A percentile compares a stretch with the other conserved stretches of the same genome.
Conservation (phyloP, 1,140 invertebrate genomes). For the Zaprionus gabonicus region DNA sequence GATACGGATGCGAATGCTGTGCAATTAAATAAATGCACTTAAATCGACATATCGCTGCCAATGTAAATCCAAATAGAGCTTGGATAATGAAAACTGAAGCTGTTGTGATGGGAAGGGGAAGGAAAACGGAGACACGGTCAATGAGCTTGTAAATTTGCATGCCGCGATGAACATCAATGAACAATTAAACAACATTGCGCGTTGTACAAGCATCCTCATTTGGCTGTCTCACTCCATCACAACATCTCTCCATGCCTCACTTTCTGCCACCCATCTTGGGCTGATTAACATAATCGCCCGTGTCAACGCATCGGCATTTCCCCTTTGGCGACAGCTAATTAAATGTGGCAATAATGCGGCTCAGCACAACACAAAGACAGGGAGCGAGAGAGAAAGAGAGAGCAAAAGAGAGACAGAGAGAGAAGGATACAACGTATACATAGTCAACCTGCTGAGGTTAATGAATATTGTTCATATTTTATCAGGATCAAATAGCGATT, state of each 20-base stretch:
- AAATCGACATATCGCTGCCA: conserved; percentile 58
- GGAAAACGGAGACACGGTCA: conserved; percentile 2
- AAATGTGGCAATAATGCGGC: conserved; percentile 61
- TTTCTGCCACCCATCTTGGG: conserved; percentile 23
- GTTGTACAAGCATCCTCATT: conserved; percentile 22
- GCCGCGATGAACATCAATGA: conserved; percentile 68
- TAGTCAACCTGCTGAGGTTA: conserved; percentile 5
- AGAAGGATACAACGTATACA: neutral
- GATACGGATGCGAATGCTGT: conserved; percentile 63
- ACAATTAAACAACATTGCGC: conserved; percentile 71
- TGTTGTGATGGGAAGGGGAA: neutral
- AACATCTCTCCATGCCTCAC: neutral
- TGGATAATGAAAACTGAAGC: neutral
- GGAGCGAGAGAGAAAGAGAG: neutral
- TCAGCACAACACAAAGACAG: conserved; percentile 8
- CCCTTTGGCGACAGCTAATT: conserved; percentile 64
- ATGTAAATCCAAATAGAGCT: conserved; percentile 46
- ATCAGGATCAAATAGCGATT: conserved; percentile 46
- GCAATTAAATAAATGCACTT: conserved; percentile 82
- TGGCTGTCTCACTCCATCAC: neutral
- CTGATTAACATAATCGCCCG: conserved; percentile 75
- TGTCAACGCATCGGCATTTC: conserved; percentile 65
- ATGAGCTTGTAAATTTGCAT: conserved; percentile 64
- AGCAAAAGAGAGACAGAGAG: neutral
- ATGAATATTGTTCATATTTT: conserved; percentile 58